Evolutionary conservation across 2,888 invertebrate genomes (phyloP), one percentile per base, ranked within the genome.

Genomic region (Acleris literana): DNA sequence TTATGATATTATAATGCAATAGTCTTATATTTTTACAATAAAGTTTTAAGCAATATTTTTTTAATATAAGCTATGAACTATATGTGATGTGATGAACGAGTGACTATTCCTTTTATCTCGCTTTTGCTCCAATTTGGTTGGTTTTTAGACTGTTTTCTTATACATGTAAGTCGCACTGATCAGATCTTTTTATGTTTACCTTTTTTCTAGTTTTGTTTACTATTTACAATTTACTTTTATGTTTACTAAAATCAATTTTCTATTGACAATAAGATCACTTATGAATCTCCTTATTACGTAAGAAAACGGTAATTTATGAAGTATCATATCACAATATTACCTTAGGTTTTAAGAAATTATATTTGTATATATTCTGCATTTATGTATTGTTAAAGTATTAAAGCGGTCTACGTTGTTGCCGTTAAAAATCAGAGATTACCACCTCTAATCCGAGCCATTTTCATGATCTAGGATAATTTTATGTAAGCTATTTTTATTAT

Each of bases 401-500:
- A 13, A 46, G 46, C 20, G 61, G 55, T 39, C 9, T 46, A 17
- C 29, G 55, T 52, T 43, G 43, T 55, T 13, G 16, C 18, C 48
- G 4, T 58, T 25, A 59, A 46, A 3, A 51, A 61, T 63, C 11
- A 64, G 69, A 70, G 68, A 63, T 73, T 71, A 68, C 54, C 79
- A 78, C 76, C 75, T 81, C 70, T 73, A 90, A 92, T 92, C 92
- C 92, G 92, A 92, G 91, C 92, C 92, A 92, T 88, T 89, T 79
- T 81, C 72, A 74, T 77, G 73, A 73, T 78, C 76, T 73, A 69
- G 43, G 29, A 43, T 64, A 25, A 57, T 49, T 55, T 60, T 59
- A 49, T 48, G 13, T 59, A 68, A 64, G 61, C 33, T 63, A 51
- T 54, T 60, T 58, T 55, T 74, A 75, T 77, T 69, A 73, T 71